Percentiles rank a stretch among this genome's conserved stretches.
Evolutionary conservation across 1,140 invertebrate species (phyloP).

Genomic region (Bombus pascuorum): DNA sequence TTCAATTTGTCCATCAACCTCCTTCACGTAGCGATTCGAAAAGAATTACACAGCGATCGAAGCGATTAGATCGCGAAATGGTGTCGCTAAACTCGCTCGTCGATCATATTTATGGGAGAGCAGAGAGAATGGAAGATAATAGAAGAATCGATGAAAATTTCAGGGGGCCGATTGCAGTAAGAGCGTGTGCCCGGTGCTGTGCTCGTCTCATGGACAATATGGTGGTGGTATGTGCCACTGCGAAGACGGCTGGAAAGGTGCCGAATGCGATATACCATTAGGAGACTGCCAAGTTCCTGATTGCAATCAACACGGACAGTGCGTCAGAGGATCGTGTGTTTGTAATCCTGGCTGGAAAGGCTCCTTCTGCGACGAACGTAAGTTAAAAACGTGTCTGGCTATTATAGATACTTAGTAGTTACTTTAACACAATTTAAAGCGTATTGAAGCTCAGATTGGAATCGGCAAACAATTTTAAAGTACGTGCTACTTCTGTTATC

Average conservation of each 20-base stretch:
- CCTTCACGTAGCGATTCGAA: not conserved
- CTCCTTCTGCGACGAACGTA: slow-evolving; percentile 91
- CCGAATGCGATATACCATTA: slow-evolving; percentile 96
- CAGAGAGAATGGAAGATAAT: not conserved
- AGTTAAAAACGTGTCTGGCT: slow-evolving; percentile 72
- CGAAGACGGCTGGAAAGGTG: slow-evolving; percentile 97
- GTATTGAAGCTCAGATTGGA: not conserved
- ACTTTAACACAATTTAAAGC: not conserved
- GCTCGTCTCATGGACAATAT: slow-evolving; percentile 97
- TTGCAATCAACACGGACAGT: slow-evolving; percentile 95
- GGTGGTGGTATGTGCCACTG: slow-evolving; percentile 97
- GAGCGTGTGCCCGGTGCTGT: slow-evolving; percentile 97
- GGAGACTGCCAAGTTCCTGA: slow-evolving; percentile 95
- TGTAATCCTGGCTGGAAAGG: slow-evolving; percentile 96
- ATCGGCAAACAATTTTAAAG: no score
- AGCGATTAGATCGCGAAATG: not conserved
- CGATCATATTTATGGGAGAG: slow-evolving; percentile 10
- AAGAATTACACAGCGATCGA: not conserved
- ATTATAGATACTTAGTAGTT: not conserved
- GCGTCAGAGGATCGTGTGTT: slow-evolving; percentile 93
- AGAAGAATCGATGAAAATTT: slow-evolving; percentile 29
- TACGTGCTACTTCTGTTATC: no score
- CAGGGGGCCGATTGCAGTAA: slow-evolving; percentile 84
- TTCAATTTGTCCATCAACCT: slow-evolving; percentile 15
- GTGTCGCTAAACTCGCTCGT: slow-evolving; percentile 4